Evolutionary conservation across 2,113 vertebrate species (phyloP).

Genomic region (Ptilorrhoa leucosticta): DNA sequence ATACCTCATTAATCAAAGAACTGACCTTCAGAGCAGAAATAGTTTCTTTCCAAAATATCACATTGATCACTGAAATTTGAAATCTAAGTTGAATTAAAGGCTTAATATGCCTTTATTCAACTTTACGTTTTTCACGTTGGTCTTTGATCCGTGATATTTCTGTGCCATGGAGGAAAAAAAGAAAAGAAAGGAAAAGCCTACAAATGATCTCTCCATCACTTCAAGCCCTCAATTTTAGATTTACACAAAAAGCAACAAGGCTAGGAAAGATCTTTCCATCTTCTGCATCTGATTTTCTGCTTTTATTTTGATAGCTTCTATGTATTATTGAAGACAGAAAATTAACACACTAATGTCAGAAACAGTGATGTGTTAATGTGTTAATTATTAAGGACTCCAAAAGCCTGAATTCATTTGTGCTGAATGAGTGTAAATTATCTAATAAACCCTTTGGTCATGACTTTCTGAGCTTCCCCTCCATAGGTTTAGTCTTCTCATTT

Average conservation of each 20-base stretch:
- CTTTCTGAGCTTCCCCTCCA: not conserved
- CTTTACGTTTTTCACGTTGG: not conserved
- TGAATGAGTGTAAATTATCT: not conserved
- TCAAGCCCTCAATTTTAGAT: not conserved
- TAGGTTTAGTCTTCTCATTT: not conserved
- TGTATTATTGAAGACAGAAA: not conserved
- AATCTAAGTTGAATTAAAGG: not conserved
- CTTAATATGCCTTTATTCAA: not conserved
- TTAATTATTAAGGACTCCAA: not conserved
- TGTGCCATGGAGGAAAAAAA: not conserved
- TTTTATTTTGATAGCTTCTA: not conserved
- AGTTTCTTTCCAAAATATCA: not conserved
- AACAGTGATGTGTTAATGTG: not conserved
- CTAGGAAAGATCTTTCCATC: not conserved
- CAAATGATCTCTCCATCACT: not conserved
- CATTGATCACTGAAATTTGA: not conserved
- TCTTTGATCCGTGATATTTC: not conserved
- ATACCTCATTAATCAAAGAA: not conserved
- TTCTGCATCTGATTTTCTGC: not conserved
- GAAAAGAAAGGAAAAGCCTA: not conserved
- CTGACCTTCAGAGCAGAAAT: not conserved
- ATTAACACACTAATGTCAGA: not conserved
- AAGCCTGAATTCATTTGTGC: not conserved
- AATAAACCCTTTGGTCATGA: not conserved
- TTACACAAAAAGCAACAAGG: not conserved